Evolutionary conservation across 2,888 invertebrate genomes (phyloP), one percentile per base, ranked within the genome.

Genomic region (Nemoura dubitans): DNA sequence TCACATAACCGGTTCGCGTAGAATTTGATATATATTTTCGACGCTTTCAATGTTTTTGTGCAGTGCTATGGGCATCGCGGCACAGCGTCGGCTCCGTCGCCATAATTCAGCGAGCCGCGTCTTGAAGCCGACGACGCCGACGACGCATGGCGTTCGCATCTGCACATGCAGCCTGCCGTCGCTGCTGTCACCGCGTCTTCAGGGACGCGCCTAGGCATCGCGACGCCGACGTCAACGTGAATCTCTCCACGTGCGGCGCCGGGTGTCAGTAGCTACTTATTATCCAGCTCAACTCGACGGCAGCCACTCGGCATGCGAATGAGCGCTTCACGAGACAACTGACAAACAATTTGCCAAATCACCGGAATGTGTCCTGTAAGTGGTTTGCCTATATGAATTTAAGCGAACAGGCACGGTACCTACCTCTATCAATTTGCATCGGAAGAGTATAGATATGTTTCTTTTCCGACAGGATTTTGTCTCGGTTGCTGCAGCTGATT

Each of bases 21-120:
- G 83, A 76, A 84, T 84, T 84, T 84, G 84, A 84, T 84, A 84
- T 83, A 83, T 84, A 84, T 84, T 36, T 36, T 84, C 84, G 84
- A 59, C 84, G 84, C 84, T 84, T 84, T 84, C 84, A 84, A 84
- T 84, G 84, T 84, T 84, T 84, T 59, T 59, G 84, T 76, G 84
- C 84, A 14, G 59, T 14, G 21, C 59, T 21, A 59, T n/a, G n/a
- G 59, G 59, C 59, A 14, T 59, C 59, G 59, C 59, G 59, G 59
- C 59, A 10, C 84, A 76, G 29, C 76, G 59, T 59, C 43, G 84
- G 43, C 76, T 84, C 84, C 76, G 26, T 10, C 21, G 84, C 84
- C 27, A 76, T 84, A 84, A 84, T 14, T 84, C 84, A 84, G 84
- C 27, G 76, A 2, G 27, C 26, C 6, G 76, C 84, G 84, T 59